A percentile compares a stretch with the other conserved stretches of the same genome.
These are phyloP conservation scores for Cetonia aurata DNA, from an alignment of 2,888 invertebrate species.

Conservation along the genomic window DNA sequence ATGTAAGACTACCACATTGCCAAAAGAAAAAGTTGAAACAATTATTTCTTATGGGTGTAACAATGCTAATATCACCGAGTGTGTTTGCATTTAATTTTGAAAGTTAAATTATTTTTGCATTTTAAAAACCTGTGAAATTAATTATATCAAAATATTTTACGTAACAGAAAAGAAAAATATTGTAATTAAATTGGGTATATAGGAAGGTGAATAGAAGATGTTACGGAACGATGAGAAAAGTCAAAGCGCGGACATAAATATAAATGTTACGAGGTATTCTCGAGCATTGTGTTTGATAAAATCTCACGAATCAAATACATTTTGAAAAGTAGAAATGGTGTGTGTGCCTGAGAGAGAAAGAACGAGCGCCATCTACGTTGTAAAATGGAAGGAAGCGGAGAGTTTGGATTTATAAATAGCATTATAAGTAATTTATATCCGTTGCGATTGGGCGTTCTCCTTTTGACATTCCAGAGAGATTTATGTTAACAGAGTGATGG, in stretches of 20 bases:
- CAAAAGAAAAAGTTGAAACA: no score
- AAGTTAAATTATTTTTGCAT: no score
- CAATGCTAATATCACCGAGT: no score
- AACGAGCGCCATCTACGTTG: slow-evolving; percentile 27
- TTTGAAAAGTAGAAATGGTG: slow-evolving; percentile 50
- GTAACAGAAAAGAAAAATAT: no score
- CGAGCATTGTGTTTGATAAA: slow-evolving; percentile 47
- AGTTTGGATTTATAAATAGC: slow-evolving; percentile 66
- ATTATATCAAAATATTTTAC: no score
- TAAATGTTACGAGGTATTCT: slow-evolving; percentile 40
- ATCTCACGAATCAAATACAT: slow-evolving; percentile 55
- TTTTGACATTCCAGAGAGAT: slow-evolving; percentile 65
- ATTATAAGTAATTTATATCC: slow-evolving; percentile 67
- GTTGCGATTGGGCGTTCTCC: slow-evolving; percentile 67
- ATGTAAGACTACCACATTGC: no score
- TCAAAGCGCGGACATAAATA: slow-evolving; percentile 33
- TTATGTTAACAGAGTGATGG: slow-evolving; percentile 67
- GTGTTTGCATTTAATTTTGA: no score
- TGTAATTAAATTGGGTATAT: no score
- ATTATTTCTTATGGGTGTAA: no score
- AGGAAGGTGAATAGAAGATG: slow-evolving; percentile 1
- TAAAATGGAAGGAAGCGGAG: slow-evolving; percentile 46
- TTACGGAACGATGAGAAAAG: slow-evolving; percentile 20
- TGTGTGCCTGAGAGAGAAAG: slow-evolving; percentile 43
- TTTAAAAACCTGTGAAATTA: no score